Evolutionary conservation across 2,797 vertebrate species (phyloP).

Genomic region (Bryconaethiops microstoma): DNA sequence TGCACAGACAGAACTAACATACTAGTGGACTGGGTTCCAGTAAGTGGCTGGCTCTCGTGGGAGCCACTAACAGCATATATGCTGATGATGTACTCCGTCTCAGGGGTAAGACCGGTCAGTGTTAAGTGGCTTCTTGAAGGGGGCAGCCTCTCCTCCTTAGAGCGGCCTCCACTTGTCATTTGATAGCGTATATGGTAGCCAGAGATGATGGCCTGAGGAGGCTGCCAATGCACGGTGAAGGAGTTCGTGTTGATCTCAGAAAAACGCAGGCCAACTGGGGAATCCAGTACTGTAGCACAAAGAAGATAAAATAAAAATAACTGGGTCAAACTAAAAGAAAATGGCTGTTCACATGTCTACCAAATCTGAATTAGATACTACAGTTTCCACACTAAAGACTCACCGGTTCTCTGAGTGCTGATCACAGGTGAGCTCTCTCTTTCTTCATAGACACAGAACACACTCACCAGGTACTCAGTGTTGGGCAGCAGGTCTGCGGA

Average conservation of each 20-base stretch:
- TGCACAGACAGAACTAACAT: conserved; percentile 53
- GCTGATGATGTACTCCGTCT: conserved; percentile 89
- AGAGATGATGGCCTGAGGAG: conserved; percentile 84
- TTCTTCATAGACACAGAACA: conserved; percentile 90
- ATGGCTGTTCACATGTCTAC: neutral
- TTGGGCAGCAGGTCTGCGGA: conserved; percentile 89
- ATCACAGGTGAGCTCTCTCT: conserved; percentile 86
- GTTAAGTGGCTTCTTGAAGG: conserved; percentile 92
- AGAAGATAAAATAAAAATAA: neutral
- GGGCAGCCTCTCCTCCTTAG: conserved; percentile 91
- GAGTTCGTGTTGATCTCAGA: conserved; percentile 91
- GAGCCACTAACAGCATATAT: conserved; percentile 81
- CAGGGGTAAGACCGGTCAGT: conserved; percentile 86
- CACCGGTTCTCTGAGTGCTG: conserved; percentile 88
- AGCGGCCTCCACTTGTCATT: conserved; percentile 76
- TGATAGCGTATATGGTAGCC: conserved; percentile 89
- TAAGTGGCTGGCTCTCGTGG: conserved; percentile 86
- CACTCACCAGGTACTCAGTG: conserved; percentile 90
- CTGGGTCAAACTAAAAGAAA: neutral
- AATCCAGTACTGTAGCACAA: conserved; percentile 84
- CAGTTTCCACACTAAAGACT: conserved; percentile 45
- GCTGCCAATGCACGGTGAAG: conserved; percentile 92
- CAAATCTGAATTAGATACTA: neutral
- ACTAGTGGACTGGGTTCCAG: conserved; percentile 91
- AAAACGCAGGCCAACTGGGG: conserved; percentile 87